Evolutionary conservation across 2,888 invertebrate species (phyloP), one percentile per base, ranked within the genome.

Genomic region (Yponomeuta sedellus): DNA sequence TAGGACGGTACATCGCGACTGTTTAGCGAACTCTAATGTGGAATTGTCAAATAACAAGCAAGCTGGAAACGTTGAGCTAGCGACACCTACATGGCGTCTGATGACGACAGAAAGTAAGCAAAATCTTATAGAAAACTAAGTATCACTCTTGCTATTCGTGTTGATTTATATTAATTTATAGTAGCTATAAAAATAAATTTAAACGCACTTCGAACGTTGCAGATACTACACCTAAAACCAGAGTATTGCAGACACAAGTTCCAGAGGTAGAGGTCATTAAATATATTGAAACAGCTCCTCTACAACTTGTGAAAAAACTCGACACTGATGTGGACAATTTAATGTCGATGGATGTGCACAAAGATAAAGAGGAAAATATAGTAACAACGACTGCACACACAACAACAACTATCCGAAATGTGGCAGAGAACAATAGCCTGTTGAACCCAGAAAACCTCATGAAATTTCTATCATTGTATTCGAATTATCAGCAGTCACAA

Each of bases 361-460:
- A 52, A 52, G 44, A 52, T 8, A 52, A 3, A 16, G 44, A 52
- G 5, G 12, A 52, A 52, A 12, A 12, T 16, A 52, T 16, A 52
- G 44, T 52, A 16, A 52, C 44, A 16, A 52, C 12, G 16, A 16
- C 16, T 52, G 44, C 16, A 16, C 44, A 52, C 12, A 16, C 12
- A 52, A 12, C 44, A 12, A 4, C 44, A 12, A 52, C 44, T 52
- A 16, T 52, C 3, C 12, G 16, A 52, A 16, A 16, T 64, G 12
- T 25, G 28, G 25, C 19, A 44, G 2, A 64, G 20, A 52, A 62
- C 20, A 62, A 22, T 12, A 20, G 12, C 25, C 25, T 59, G 44
- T 71, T 73, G 0, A 71, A 74, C 62, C 66, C 80, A 11, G 70
- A 75, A n/a, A 77, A 70, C 34, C 68, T 81, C 16, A 67, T 80